Evolutionary conservation across 2,113 vertebrate species (phyloP), one percentile per base, ranked within the genome.

Genomic region (Prunella fulvescens): DNA sequence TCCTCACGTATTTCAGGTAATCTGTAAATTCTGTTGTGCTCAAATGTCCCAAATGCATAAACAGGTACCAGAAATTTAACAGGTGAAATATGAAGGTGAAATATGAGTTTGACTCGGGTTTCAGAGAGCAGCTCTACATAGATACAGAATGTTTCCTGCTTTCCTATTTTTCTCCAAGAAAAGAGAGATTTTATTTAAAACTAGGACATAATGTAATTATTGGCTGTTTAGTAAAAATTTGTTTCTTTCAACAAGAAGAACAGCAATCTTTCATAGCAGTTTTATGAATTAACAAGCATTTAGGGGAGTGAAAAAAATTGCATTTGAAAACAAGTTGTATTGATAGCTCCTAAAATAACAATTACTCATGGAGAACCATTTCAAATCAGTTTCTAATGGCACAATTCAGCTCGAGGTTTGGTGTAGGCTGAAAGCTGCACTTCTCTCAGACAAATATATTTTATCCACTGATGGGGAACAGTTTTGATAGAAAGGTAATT

Each of bases 401-500:
- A 81, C 9, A 48, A 64, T 42, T 90, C 69, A 88, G 17, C 24
- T 62, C 5, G 25, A 77, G 33, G 39, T 93, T 70, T 71, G 58
- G 14, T 4, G 2, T 17, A 6, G 42, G 42, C 39, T 83, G 47
- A 64, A 88, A 86, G n/a, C 4, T 64, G 22, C 19, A 33, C 11
- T 91, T 87, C 31, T 82, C 65, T 71, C 48, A 64, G 24, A 45
- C 66, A 81, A 84, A 88, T 56, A 10, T n/a, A 25, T 84, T 92
- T 86, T 93, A 86, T 37, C n/a, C 89, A 78, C 39, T 90, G 72
- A 73, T 73, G 71, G 35, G 64, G 74, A 92, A 81, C 72, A 87
- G n/a, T 64, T 77, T 89, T 78, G 69, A 88, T 74, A 91, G 60
- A 42, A 71, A 91, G 89, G 78, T 17, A 89, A 92, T 91, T 91